These are phyloP conservation scores for Anastrepha ludens DNA, from an alignment of 1,140 invertebrate species.

Conservation along the genomic window DNA sequence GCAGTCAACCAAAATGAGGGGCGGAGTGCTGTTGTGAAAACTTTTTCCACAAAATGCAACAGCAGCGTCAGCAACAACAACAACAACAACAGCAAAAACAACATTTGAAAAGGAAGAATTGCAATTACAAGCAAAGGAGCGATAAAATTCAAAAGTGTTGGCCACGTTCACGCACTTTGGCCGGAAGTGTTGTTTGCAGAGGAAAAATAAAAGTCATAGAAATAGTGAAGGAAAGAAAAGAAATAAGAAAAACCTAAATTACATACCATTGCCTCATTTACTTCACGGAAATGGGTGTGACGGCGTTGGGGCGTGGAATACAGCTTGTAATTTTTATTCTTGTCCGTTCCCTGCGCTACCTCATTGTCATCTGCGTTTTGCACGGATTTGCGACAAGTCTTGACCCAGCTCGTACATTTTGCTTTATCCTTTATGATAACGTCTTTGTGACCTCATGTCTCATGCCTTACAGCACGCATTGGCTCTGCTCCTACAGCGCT, in stretches of 20 bases:
- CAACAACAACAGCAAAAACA: background rate
- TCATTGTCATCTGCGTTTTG: background rate
- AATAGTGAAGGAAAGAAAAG: too few species aligned
- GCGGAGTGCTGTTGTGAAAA: background rate
- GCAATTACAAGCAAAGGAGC: background rate
- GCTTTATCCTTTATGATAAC: background rate
- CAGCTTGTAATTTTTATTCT: slow-evolving; percentile 1
- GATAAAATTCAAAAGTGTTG: slow-evolving; percentile 13
- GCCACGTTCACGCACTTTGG: slow-evolving; percentile 44
- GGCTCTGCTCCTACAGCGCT: background rate
- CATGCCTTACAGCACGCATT: background rate
- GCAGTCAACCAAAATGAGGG: background rate
- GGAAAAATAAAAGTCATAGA: background rate
- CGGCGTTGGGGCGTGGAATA: background rate
- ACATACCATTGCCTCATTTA: background rate
- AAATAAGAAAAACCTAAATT: background rate
- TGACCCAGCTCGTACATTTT: background rate
- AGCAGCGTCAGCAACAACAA: background rate
- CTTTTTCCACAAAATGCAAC: slow-evolving; percentile 11
- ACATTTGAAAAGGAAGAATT: background rate
- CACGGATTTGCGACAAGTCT: background rate
- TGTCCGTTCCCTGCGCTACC: background rate
- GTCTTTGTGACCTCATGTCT: background rate
- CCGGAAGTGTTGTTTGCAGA: slow-evolving; percentile 25
- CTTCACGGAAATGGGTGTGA: background rate